Evolutionary conservation across 2,797 vertebrate species (phyloP).

Genomic region (Acrossocheilus wenchowensis): DNA sequence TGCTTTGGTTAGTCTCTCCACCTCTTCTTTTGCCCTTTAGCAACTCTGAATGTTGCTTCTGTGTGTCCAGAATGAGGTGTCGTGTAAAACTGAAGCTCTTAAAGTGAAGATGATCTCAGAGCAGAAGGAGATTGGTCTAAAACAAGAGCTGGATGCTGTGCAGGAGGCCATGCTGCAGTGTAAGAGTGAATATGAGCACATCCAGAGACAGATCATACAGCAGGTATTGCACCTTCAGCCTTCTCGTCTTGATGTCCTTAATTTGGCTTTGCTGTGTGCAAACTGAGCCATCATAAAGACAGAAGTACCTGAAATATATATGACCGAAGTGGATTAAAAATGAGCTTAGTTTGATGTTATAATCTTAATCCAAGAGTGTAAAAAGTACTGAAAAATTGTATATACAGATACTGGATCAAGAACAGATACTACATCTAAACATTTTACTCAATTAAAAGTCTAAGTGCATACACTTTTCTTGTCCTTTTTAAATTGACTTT

Average conservation of each 20-base stretch:
- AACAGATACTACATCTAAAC: no score
- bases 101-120: conserved; percentile 72
- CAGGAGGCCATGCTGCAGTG: conserved; percentile 69
- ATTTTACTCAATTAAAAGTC: background rate
- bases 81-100: conserved; percentile 68
- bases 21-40: background rate
- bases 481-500: no score
- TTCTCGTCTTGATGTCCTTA: background rate
- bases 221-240: conserved; percentile 66
- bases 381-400: background rate
- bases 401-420: background rate
- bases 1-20: background rate
- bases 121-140: conserved; percentile 69
- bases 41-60: background rate
- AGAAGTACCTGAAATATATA: background rate
- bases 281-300: background rate
- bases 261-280: background rate
- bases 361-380: background rate
- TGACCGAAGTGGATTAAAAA: background rate
- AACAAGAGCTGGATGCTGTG: conserved; percentile 70
- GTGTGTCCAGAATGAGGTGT: conserved; percentile 71
- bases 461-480: background rate
- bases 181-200: conserved; percentile 67
- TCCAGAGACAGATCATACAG: conserved; percentile 67
- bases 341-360: background rate